phyloP scores from a whole-genome alignment of 2,888 invertebrate species.

The Dasypolia templi region DNA sequence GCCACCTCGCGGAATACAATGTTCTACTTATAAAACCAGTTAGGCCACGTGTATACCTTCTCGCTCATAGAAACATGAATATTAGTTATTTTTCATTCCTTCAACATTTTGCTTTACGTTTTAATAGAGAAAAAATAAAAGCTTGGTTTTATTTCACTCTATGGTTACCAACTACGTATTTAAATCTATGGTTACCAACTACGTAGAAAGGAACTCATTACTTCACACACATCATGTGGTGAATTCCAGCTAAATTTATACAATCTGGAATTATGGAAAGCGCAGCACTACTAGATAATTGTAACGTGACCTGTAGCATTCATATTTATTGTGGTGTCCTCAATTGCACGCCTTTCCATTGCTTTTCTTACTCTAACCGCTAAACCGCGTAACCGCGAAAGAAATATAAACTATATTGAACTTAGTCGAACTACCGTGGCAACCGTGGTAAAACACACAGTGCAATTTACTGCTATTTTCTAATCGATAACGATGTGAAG shows the following conservation, averaged over 20 bases:
- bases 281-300: background rate
- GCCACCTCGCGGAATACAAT: conserved; percentile 60
- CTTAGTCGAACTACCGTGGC: conserved; percentile 17
- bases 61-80: conserved; percentile 24
- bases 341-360: conserved; percentile 33
- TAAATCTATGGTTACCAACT: no score
- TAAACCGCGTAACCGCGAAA: conserved; percentile 47
- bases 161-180: background rate
- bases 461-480: conserved; percentile 50
- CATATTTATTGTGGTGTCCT: conserved; percentile 14
- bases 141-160: background rate
- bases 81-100: conserved; percentile 18
- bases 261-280: background rate
- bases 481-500: conserved; percentile 52
- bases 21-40: conserved; percentile 65
- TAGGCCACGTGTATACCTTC: conserved; percentile 50
- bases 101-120: conserved; percentile 3
- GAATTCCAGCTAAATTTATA: background rate
- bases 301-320: conserved; percentile 12
- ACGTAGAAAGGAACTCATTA: background rate
- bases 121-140: background rate
- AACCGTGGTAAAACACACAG: conserved; percentile 32
- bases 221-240: background rate
- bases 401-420: conserved; percentile 42
- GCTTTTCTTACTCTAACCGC: conserved; percentile 35